A percentile compares a stretch with the other conserved stretches of the same genome.
These are phyloP conservation scores for Leptinotarsa haldemani DNA, from an alignment of 2,888 invertebrate species.

Conservation along the genomic window DNA sequence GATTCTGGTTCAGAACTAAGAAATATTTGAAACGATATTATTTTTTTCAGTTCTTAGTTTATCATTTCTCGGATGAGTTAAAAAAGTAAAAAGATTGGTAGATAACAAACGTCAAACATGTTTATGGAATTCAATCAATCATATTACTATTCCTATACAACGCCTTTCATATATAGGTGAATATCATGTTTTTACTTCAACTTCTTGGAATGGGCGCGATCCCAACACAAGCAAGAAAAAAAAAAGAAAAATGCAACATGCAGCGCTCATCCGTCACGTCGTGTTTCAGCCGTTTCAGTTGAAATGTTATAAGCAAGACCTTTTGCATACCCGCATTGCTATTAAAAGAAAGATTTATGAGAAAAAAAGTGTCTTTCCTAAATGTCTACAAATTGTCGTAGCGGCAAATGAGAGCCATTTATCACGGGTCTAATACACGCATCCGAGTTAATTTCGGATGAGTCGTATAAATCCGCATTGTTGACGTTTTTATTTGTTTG, in stretches of 20 bases:
- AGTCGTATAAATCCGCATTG: slow-evolving; percentile 61
- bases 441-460: slow-evolving; percentile 60
- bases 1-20: too few relatives aligned
- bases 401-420: slow-evolving; percentile 66
- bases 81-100: too few relatives aligned
- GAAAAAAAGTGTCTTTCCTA: slow-evolving; percentile 64
- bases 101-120: too few relatives aligned
- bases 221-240: not conserved
- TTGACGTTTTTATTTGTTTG: slow-evolving; percentile 61
- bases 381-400: slow-evolving; percentile 67
- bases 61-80: too few relatives aligned
- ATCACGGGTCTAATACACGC: slow-evolving; percentile 63
- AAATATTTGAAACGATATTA: too few relatives aligned
- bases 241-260: slow-evolving; percentile 8
- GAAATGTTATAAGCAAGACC: slow-evolving; percentile 23
- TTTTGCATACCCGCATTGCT: slow-evolving; percentile 53
- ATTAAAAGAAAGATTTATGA: slow-evolving; percentile 66
- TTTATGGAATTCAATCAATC: too few relatives aligned
- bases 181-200: not conserved
- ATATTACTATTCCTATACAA: too few relatives aligned
- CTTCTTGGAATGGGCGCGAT: slow-evolving; percentile 3
- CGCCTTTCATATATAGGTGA: too few relatives aligned
- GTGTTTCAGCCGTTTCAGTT: slow-evolving; percentile 1
- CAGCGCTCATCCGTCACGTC: slow-evolving; percentile 19
- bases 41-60: too few relatives aligned